Base-by-base conservation (phyloP, 2,888 invertebrate species). In the Chloroclysta siterata region DNA sequence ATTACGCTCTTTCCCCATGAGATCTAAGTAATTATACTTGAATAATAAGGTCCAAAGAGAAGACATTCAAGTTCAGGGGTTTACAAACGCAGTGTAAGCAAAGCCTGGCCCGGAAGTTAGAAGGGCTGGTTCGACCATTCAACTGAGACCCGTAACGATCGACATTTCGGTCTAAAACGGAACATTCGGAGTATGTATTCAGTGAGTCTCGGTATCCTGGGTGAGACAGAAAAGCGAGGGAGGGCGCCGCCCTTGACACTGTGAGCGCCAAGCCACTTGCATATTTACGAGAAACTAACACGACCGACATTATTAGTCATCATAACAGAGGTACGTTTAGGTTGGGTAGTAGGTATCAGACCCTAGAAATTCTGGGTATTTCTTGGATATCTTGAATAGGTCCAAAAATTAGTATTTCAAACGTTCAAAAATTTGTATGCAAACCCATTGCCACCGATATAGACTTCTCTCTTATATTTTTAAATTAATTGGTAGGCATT, bases 241-340 rank as follows among this genome's bases (percentile, higher is more conserved):
- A 74, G 74, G 80, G 79, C 75, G 80, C 74, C 81, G 88, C 78
- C 88, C 89, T 90, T 90, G 90, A 87, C 88, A 86, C 82, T 85
- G 82, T 68, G 77, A 75, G 75, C 76, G 78, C 75, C 75, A 79
- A 78, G 70, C 73, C 74, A 70, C 75, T 75, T 72, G 75, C 79
- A 74, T 82, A 83, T 83, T 82, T 83, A 85, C 70, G 68, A 69
- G 70, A 67, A 70, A 70, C 83, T 75, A 82, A 82, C 83, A 81
- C 76, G 72, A 67, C 65, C 70, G 64, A 53, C 63, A 54, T 65
- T 67, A 70, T 65, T 63, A 60, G 60, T 64, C 63, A 65, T 51
- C 11, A 17, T 65, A 63, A 64, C 53, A 65, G 39, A 62, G 14
- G 33, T 47, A 17, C 41, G 52, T 39, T 56, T n/a, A 47, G 5